Conservation (phyloP, 2,797 vertebrate genomes). For the Antrozous pallidus region DNA sequence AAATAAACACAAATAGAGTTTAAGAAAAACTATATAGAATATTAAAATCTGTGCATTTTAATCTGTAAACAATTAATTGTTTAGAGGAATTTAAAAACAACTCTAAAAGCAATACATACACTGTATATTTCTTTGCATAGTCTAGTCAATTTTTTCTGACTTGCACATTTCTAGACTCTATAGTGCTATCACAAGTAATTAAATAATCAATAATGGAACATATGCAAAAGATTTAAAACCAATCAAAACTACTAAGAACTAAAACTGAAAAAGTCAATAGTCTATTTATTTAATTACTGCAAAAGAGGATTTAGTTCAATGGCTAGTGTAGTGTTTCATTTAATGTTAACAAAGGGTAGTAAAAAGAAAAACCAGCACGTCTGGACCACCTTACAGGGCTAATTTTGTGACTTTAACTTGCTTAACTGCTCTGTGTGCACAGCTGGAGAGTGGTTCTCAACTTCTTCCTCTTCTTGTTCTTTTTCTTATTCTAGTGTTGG, state of each 20-base stretch:
- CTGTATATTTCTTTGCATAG: conserved; percentile 12
- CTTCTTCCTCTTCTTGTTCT: background rate
- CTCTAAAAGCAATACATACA: background rate
- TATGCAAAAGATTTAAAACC: conserved; percentile 28
- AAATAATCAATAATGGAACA: conserved; percentile 19
- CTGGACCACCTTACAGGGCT: background rate
- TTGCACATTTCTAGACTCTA: background rate
- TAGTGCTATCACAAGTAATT: background rate
- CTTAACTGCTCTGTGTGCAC: background rate
- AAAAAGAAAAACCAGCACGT: background rate
- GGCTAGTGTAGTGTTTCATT: background rate
- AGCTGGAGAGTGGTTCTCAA: background rate
- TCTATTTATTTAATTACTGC: background rate
- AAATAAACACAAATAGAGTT: background rate
- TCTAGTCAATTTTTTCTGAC: conserved; percentile 9
- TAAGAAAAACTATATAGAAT: background rate
- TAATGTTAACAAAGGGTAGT: background rate
- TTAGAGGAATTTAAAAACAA: background rate
- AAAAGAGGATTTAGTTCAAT: conserved; percentile 28
- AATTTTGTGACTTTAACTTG: background rate
- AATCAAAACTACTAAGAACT: conserved; percentile 4
- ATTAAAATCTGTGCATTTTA: no score
- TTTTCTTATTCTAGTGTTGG: background rate
- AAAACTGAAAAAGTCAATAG: background rate
- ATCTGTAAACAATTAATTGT: no score